Conservation (phyloP, 2,888 invertebrate genomes). For the Kryphioiulus occultus region DNA sequence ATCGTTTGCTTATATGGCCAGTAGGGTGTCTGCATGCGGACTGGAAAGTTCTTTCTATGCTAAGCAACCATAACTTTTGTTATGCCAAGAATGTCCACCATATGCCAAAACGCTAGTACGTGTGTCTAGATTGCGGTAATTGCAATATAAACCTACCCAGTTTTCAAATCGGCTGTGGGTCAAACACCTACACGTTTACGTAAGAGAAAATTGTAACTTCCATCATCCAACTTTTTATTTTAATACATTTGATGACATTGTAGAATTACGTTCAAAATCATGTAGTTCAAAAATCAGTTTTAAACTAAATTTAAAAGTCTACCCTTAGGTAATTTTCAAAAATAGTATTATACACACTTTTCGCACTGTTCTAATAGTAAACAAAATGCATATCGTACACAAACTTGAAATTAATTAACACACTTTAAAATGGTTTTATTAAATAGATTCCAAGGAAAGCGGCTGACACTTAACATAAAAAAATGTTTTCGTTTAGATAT, state of each 20-base stretch:
- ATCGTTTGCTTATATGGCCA: not conserved
- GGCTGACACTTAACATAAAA: not conserved
- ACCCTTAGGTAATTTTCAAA: too few species aligned
- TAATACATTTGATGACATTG: not conserved
- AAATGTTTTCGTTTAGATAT: not conserved
- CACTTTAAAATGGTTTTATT: too few species aligned
- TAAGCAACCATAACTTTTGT: not conserved
- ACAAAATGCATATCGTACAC: too few species aligned
- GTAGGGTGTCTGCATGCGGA: not conserved
- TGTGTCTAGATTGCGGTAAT: too few species aligned
- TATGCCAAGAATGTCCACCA: not conserved
- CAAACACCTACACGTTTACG: not conserved
- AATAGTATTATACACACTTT: too few species aligned
- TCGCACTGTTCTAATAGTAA: too few species aligned
- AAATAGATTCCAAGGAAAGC: too few species aligned
- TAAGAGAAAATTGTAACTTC: not conserved
- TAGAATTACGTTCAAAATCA: too few species aligned
- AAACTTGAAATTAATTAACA: too few species aligned
- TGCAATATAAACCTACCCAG: not conserved
- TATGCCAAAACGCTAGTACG: not conserved
- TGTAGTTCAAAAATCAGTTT: too few species aligned
- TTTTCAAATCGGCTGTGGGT: not conserved
- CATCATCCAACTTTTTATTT: not conserved
- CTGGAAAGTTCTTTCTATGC: not conserved
- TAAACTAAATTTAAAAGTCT: too few species aligned